A percentile compares a stretch with the other conserved stretches of the same genome.
Conservation (phyloP, 2,113 vertebrate genomes). For the Macroglossus sobrinus region DNA sequence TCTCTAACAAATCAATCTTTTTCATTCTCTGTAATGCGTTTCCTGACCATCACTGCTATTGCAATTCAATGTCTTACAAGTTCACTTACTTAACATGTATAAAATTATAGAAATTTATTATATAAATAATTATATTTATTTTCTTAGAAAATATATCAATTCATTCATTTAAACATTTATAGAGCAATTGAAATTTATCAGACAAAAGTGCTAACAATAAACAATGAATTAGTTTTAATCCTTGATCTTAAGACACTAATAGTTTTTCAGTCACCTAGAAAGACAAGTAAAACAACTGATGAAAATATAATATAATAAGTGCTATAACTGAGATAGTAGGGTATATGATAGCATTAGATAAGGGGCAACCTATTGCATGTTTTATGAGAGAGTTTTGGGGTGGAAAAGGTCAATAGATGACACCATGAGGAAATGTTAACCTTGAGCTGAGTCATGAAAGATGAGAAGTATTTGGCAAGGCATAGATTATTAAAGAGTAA, state of each 20-base stretch:
- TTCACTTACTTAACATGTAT: background rate
- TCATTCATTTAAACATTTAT: background rate
- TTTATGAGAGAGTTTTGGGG: background rate
- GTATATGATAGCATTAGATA: background rate
- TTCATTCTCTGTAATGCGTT: background rate
- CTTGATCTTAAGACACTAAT: background rate
- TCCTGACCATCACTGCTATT: background rate
- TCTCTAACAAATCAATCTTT: background rate
- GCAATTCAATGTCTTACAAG: background rate
- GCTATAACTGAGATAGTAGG: background rate
- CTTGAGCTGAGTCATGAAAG: background rate
- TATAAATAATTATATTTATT: background rate
- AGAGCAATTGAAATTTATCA: background rate
- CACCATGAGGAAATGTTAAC: background rate
- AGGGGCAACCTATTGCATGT: background rate
- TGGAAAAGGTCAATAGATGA: background rate
- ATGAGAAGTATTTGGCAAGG: background rate
- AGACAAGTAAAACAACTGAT: background rate
- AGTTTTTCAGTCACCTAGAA: background rate
- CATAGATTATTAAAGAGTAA: background rate
- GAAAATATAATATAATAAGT: background rate
- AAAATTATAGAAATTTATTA: background rate
- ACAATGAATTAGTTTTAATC: background rate
- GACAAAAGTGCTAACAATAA: background rate
- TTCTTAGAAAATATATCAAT: background rate